Percentiles rank a stretch among this genome's conserved stretches.
phyloP scores from a whole-genome alignment of 2,113 vertebrate species.

The Paratilapia polleni region DNA sequence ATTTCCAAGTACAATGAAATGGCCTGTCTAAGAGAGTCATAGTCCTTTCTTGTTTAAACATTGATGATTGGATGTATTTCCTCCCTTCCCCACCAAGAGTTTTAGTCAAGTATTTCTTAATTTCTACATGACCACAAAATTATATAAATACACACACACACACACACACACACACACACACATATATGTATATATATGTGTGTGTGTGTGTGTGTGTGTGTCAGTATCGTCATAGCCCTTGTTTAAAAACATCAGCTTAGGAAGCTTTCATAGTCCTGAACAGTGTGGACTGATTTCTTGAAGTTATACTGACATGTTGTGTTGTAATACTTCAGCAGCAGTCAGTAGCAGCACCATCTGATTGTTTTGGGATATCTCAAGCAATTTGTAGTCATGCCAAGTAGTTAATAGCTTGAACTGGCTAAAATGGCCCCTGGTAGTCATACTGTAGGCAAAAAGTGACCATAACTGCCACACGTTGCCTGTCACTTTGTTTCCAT shows the following conservation, averaged over 20 bases:
- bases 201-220: too few relatives aligned
- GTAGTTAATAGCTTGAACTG: too few relatives aligned
- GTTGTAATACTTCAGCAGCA: background rate
- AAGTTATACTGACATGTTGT: background rate
- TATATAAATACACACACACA: too few relatives aligned
- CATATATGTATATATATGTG: too few relatives aligned
- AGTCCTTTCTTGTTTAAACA: constrained; percentile 29
- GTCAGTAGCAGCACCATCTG: background rate
- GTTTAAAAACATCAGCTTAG: constrained; percentile 36
- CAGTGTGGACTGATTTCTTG: constrained; percentile 4
- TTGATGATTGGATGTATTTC: constrained; percentile 12
- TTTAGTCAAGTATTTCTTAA: background rate
- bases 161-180: too few relatives aligned
- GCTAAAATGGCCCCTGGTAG: too few relatives aligned
- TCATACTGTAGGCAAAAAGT: too few relatives aligned
- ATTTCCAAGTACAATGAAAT: constrained; percentile 23
- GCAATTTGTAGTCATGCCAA: background rate
- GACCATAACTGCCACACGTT: background rate
- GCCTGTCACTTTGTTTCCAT: background rate
- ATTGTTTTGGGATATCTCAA: background rate
- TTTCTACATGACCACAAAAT: too few relatives aligned
- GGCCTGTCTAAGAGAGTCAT: constrained; percentile 7
- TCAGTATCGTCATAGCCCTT: constrained; percentile 25
- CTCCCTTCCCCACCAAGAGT: background rate
- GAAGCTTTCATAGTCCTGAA: constrained; percentile 32